Percentiles rank a stretch among this genome's conserved stretches.
phyloP scores from a whole-genome alignment of 2,797 vertebrate species.

The Malacoraja senta region DNA sequence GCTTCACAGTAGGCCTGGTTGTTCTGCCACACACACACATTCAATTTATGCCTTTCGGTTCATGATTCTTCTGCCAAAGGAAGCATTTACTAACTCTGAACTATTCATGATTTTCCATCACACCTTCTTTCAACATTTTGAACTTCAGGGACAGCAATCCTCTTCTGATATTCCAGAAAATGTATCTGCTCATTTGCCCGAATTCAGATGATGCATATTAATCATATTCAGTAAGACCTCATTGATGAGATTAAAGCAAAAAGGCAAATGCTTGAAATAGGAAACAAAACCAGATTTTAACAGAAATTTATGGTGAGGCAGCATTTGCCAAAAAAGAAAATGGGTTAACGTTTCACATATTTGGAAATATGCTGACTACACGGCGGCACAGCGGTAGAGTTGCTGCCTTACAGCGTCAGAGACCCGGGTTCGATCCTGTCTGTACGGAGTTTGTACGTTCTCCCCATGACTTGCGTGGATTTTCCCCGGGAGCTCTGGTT shows the following conservation, averaged over 20 bases:
- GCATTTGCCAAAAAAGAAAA: no score
- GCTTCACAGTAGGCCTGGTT: background rate
- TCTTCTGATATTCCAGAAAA: background rate
- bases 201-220: background rate
- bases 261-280: no score
- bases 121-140: background rate
- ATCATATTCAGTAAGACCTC: background rate
- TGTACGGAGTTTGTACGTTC: no score
- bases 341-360: no score
- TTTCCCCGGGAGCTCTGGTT: no score
- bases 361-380: no score
- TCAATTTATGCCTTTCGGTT: background rate
- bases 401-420: no score
- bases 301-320: no score
- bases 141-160: background rate
- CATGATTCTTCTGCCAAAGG: background rate
- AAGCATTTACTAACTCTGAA: background rate
- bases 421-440: no score
- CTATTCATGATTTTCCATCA: background rate
- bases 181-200: background rate
- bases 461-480: no score
- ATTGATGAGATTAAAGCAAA: background rate
- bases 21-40: background rate
- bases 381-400: no score
- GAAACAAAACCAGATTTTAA: no score